phyloP scores from a whole-genome alignment of 2,797 vertebrate species.

The Cichlasoma orientale region DNA sequence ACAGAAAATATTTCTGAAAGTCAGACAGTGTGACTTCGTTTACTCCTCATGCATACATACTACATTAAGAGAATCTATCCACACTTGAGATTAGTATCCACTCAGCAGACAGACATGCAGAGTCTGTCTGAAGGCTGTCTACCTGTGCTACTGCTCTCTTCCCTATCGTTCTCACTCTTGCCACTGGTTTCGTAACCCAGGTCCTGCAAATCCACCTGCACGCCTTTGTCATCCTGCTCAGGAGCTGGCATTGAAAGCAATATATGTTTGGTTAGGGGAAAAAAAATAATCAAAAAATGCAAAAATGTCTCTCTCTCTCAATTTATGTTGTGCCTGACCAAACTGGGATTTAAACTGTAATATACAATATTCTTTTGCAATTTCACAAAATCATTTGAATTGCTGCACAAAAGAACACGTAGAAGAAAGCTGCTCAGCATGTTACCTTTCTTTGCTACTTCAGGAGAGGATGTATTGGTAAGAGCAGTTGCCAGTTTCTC shows the following conservation, averaged over 20 bases:
- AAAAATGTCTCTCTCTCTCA: constrained; percentile 18
- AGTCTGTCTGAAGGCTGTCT: constrained; percentile 71
- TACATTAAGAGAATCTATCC: constrained; percentile 41
- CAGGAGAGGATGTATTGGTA: constrained; percentile 47
- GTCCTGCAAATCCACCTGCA: constrained; percentile 81
- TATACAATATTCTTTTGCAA: not conserved
- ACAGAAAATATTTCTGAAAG: constrained; percentile 15
- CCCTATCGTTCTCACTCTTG: constrained; percentile 83
- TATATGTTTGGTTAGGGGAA: constrained; percentile 53
- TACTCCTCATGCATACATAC: constrained; percentile 72
- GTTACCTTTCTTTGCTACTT: constrained; percentile 72
- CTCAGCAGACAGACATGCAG: constrained; percentile 69
- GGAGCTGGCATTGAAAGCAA: constrained; percentile 77
- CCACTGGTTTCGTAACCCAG: constrained; percentile 79
- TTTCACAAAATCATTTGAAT: not conserved
- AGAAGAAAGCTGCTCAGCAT: not conserved
- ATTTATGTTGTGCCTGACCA: constrained; percentile 2
- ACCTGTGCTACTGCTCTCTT: constrained; percentile 84
- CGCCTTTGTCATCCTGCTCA: constrained; percentile 79
- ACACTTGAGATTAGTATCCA: constrained; percentile 66
- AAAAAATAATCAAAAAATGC: not conserved
- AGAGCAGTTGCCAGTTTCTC: constrained; percentile 80
- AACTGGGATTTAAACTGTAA: not conserved
- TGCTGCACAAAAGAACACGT: not conserved
- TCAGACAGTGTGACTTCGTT: constrained; percentile 25